Conservation (phyloP, 2,797 vertebrate genomes). For the Anas flavirostris region DNA sequence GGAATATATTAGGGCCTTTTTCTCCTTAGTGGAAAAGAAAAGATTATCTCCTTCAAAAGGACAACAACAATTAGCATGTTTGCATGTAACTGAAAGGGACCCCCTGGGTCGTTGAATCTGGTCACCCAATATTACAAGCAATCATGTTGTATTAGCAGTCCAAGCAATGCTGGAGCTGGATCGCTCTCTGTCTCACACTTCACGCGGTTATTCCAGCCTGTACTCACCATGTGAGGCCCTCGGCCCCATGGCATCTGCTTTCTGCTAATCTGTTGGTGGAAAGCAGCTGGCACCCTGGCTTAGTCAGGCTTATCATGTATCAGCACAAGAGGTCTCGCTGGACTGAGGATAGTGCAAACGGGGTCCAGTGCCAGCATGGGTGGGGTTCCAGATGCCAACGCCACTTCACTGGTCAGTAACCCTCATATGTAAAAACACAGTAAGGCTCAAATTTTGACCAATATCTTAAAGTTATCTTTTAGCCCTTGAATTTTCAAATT, state of each 20-base stretch:
- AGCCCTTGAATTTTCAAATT: not conserved
- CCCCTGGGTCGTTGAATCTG: not conserved
- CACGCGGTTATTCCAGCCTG: not conserved
- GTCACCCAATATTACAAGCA: not conserved
- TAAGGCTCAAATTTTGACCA: not conserved
- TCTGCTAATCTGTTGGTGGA: not conserved
- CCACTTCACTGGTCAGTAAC: not conserved
- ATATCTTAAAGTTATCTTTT: not conserved
- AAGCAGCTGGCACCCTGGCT: not conserved
- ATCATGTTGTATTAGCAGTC: not conserved
- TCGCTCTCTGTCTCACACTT: not conserved
- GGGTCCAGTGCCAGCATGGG: not conserved
- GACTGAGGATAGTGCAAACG: fast-evolving
- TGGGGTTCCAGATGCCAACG: not conserved
- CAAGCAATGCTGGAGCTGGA: fast-evolving
- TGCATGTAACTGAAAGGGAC: not conserved
- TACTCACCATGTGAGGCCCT: fast-evolving
- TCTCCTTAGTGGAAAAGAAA: not conserved
- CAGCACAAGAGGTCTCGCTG: not conserved
- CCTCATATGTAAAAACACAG: not conserved
- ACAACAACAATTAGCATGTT: not conserved
- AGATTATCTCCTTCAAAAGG: not conserved
- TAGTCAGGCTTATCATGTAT: not conserved
- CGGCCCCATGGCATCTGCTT: not conserved
- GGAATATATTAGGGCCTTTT: not conserved